These are phyloP conservation scores for Girardia tigrina DNA, from an alignment of 2,888 invertebrate species.

Conservation along the genomic window DNA sequence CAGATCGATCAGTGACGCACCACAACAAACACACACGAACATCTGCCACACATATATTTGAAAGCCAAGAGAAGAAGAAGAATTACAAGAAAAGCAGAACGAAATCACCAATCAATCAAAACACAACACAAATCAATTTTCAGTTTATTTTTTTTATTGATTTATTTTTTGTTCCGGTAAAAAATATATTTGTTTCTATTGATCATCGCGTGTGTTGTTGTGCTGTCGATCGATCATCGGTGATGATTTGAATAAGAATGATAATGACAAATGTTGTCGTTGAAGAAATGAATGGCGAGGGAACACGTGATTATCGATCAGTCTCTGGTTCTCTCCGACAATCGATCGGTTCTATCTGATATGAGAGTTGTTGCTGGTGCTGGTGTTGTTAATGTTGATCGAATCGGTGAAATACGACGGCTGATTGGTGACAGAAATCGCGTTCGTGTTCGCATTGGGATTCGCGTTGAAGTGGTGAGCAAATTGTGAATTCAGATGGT, in stretches of 20 bases:
- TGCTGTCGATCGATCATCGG: too few relatives aligned
- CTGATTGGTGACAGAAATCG: background rate
- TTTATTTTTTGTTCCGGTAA: background rate
- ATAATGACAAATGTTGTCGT: too few relatives aligned
- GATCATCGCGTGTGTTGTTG: background rate
- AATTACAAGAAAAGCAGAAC: background rate
- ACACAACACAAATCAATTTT: too few relatives aligned
- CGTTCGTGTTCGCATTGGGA: background rate
- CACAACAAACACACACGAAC: too few relatives aligned
- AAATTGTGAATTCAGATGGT: background rate
- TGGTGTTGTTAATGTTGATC: background rate
- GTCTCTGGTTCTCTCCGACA: too few relatives aligned
- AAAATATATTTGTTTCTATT: background rate
- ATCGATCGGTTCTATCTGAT: too few relatives aligned
- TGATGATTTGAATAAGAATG: slow-evolving; percentile 1
- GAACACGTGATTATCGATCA: too few relatives aligned
- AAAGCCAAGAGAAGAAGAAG: background rate
- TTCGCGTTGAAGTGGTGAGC: background rate
- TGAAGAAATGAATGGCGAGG: too few relatives aligned
- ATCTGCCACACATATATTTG: background rate
- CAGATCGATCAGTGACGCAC: too few relatives aligned
- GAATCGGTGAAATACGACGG: slow-evolving; percentile 15
- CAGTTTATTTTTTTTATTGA: background rate
- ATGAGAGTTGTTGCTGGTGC: background rate
- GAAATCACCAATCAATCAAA: background rate